Base-by-base conservation (phyloP, 2,113 vertebrate species). In the Emydocephalus ijimae region DNA sequence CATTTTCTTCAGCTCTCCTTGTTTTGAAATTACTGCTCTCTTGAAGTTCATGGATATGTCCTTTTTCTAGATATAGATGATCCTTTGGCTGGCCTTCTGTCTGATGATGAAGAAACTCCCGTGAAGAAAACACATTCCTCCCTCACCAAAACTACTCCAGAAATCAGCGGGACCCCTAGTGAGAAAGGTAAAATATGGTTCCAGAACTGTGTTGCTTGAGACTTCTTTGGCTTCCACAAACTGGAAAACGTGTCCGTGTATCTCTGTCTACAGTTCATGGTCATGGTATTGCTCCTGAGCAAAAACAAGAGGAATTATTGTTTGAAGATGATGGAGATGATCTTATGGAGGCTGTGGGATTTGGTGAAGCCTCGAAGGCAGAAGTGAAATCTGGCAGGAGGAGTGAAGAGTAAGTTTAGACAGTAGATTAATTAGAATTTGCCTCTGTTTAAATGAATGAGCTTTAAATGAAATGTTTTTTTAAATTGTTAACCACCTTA, bases 261-360 rank as follows among this genome's bases (percentile, higher is more conserved):
- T 52, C 91, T 34, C 1, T 92, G 5, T 87, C 91, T 1, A 91
- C 89, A 5, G 91, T 85, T 0, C 94, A 95, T 64, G 90, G 52
- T 87, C 96, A 95, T 54, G 0, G 54, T 0, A 0, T 0, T 1
- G 94, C 94, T 57, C 94, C 96, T 0, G 9, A 91, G 56, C 93
- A 34, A 55, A 98, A 95, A 89, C 97, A 88, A 11, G 95, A 96
- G 0, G 96, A 98, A 4, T 81, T 98, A 21, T 95, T 55, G 0
- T 99, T 99, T 94, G 98, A 98, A 9, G 98, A 98, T 1, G 98
- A 98, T 18, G 97, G 94, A 64, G 98, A 99, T 0, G 98, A 99
- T 93, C 90, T 99, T 29, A 98, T 99, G 96, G 97, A 98, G 10
- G 94, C 97, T 0, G 96, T 99, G 11, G 98, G 98, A 43, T 98